A percentile compares a stretch with the other conserved stretches of the same genome.
phyloP scores from a whole-genome alignment of 1,140 invertebrate species.

The Stegodyphus dumicola region DNA sequence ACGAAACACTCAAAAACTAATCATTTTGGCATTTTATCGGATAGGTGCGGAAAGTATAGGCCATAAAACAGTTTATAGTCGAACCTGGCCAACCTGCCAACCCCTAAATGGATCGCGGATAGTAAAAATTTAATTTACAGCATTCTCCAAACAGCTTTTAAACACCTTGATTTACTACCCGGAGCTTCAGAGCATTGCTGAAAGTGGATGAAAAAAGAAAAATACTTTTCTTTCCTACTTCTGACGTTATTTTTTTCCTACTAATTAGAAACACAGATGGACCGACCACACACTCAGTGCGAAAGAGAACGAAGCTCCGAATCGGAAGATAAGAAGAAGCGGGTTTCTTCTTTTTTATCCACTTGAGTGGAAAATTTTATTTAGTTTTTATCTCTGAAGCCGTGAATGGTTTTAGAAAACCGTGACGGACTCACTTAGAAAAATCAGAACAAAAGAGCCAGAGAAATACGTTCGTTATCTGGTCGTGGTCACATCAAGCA shows the following conservation, averaged over 20 bases:
- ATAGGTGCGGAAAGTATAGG: slow-evolving; percentile 50
- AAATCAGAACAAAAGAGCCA: slow-evolving; percentile 23
- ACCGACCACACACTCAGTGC: slow-evolving; percentile 45
- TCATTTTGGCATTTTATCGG: slow-evolving; percentile 33
- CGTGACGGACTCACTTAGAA: not conserved
- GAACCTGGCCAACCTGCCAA: slow-evolving; percentile 24
- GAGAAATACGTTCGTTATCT: not conserved
- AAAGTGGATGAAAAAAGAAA: not conserved
- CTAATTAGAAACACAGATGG: slow-evolving; percentile 47
- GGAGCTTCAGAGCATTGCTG: not conserved
- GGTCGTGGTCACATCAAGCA: not conserved
- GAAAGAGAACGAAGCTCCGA: not conserved
- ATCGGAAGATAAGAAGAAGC: not conserved
- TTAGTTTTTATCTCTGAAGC: slow-evolving; percentile 43
- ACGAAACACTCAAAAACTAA: slow-evolving; percentile 49
- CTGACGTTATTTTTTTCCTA: slow-evolving; percentile 36
- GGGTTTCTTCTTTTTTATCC: not conserved
- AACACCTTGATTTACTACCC: slow-evolving; percentile 51
- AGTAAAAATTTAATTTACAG: slow-evolving; percentile 55
- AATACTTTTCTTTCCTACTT: not conserved
- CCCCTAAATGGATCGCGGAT: slow-evolving; percentile 33
- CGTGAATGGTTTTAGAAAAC: not conserved
- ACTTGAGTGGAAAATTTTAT: slow-evolving; percentile 15
- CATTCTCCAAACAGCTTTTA: slow-evolving; percentile 49
- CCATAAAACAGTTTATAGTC: slow-evolving; percentile 49